A percentile compares a stretch with the other conserved stretches of the same genome.
These are phyloP conservation scores for Erinaceus europaeus DNA, from an alignment of 2,113 vertebrate species.

Conservation along the genomic window DNA sequence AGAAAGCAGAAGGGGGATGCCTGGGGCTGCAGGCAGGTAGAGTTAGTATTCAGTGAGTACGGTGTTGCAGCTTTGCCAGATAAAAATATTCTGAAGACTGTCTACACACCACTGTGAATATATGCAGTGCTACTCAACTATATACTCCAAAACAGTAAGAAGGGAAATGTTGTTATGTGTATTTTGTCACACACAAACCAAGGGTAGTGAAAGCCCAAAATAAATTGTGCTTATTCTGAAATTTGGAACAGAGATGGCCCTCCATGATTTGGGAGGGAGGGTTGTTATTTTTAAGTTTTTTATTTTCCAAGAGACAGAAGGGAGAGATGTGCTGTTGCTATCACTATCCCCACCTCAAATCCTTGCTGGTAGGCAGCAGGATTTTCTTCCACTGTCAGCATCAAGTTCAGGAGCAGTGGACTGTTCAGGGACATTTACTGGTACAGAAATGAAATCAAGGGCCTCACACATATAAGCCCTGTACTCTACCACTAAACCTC, in stretches of 20 bases:
- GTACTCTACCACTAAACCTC: no score
- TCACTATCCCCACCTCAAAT: neutral
- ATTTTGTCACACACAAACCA: neutral
- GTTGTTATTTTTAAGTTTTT: no score
- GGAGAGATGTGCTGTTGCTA: no score
- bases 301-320: no score
- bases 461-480: no score
- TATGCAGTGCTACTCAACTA: neutral
- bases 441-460: no score
- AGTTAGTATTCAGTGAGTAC: neutral
- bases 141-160: neutral
- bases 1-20: neutral
- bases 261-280: no score
- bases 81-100: neutral
- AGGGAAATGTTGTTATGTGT: neutral
- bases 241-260: neutral
- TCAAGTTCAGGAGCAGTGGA: no score
- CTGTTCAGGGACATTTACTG: neutral
- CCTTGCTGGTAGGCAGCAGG: accelerated
- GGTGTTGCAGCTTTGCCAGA: neutral
- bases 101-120: neutral
- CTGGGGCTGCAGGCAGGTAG: accelerated
- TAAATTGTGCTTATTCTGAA: neutral
- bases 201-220: neutral
- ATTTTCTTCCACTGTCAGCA: neutral